These are phyloP conservation scores for Sternarchorhynchus goeldii DNA, from an alignment of 2,797 vertebrate species.

Conservation along the genomic window DNA sequence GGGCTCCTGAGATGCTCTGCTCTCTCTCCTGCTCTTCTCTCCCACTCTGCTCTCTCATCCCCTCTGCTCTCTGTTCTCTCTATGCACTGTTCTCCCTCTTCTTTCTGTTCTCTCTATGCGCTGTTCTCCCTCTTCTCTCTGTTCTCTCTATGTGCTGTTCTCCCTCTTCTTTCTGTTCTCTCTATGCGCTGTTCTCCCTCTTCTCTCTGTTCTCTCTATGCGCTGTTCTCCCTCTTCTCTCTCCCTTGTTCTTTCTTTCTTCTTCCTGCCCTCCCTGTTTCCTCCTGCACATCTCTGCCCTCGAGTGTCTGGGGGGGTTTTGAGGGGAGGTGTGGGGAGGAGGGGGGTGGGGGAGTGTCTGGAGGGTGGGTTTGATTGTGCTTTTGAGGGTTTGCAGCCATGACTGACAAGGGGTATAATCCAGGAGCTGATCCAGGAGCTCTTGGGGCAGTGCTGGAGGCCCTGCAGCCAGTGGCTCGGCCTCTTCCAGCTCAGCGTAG, in stretches of 20 bases:
- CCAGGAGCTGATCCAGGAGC: neutral
- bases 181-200: constrained; percentile 27
- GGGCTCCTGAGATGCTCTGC: constrained; percentile 38
- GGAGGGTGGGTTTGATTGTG: neutral
- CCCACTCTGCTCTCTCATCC: constrained; percentile 1
- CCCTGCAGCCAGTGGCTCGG: neutral
- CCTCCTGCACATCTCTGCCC: neutral
- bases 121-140: constrained; percentile 12
- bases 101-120: too few relatives aligned
- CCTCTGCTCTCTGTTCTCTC: neutral
- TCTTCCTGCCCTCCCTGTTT: constrained; percentile 16
- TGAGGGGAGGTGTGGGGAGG: too few relatives aligned
- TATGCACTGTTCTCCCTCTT: constrained; percentile 31
- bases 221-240: constrained; percentile 12
- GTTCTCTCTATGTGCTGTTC: too few relatives aligned
- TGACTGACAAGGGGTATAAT: constrained; percentile 51
- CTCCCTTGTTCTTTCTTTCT: constrained; percentile 17
- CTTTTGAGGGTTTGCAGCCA: constrained; percentile 46
- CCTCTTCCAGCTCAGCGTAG: too few relatives aligned
- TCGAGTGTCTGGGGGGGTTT: neutral
- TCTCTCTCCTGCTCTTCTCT: constrained; percentile 18
- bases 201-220: neutral
- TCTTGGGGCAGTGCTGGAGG: neutral
- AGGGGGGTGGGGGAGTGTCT: constrained; percentile 2
- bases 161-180: neutral